Evolutionary conservation across 1,140 invertebrate genomes (phyloP).

Genomic region (Samia ricini): DNA sequence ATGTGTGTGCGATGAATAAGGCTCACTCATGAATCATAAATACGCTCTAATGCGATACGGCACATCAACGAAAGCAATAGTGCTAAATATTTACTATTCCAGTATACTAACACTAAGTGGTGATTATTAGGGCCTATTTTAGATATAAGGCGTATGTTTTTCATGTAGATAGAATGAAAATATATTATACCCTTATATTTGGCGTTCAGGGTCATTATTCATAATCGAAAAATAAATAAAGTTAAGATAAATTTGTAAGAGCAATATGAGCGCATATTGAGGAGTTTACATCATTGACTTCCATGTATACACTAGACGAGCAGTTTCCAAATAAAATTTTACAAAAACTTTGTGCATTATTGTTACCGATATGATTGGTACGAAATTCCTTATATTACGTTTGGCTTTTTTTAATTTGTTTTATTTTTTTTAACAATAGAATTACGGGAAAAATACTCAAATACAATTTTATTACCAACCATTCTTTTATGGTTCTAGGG

Average conservation of each 20-base stretch:
- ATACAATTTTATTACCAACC: background rate
- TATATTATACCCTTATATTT: slow-evolving; percentile 1
- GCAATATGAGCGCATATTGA: background rate
- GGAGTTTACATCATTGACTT: background rate
- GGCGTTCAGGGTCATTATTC: background rate
- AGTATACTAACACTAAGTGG: background rate
- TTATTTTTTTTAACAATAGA: no score
- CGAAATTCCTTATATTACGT: no score
- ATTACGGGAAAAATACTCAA: background rate
- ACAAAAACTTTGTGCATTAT: no score
- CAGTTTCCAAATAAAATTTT: no score
- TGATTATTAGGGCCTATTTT: background rate
- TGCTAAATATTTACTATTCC: background rate
- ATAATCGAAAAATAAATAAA: background rate
- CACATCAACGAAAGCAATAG: background rate
- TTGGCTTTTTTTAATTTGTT: no score
- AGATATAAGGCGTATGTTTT: background rate
- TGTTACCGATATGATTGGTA: no score
- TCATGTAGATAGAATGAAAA: background rate
- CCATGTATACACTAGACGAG: background rate
- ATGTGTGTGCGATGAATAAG: background rate
- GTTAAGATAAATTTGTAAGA: background rate
- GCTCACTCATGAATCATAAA: background rate
- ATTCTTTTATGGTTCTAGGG: background rate
- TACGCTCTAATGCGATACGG: no score